Conservation (phyloP, 2,797 vertebrate species). For the Dendrocincla fuliginosa region DNA sequence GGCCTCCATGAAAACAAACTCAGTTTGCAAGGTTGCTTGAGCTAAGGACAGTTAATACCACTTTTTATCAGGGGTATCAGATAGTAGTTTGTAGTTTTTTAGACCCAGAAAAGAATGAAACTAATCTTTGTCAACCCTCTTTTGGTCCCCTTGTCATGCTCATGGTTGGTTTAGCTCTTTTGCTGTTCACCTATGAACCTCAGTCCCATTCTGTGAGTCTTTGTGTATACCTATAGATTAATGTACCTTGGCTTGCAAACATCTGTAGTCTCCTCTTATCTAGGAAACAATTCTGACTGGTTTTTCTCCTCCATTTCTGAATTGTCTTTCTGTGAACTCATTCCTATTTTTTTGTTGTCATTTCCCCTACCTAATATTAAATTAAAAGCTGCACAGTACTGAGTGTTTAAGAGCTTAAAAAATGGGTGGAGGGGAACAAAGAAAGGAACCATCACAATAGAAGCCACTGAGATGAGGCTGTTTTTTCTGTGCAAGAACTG, state of each 20-base stretch:
- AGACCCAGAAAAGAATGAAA: background rate
- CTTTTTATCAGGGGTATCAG: background rate
- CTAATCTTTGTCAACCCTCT: background rate
- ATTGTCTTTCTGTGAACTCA: background rate
- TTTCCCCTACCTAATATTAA: background rate
- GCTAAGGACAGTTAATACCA: background rate
- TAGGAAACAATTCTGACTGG: background rate
- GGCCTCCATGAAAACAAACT: background rate
- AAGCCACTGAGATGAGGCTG: background rate
- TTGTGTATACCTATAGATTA: background rate
- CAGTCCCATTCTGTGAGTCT: background rate
- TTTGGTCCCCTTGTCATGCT: background rate
- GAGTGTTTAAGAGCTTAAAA: background rate
- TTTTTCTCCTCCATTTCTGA: background rate
- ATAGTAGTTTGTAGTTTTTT: background rate
- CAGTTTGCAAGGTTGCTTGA: background rate
- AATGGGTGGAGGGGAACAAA: rapidly evolving
- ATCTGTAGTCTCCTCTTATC: background rate
- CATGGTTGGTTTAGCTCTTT: background rate
- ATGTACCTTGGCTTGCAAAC: background rate
- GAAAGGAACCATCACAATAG: background rate
- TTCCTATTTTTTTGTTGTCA: background rate
- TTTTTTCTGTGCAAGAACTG: background rate
- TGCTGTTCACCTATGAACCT: background rate
- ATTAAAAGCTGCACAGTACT: background rate